Evolutionary conservation across 2,113 vertebrate genomes (phyloP).

Genomic region (Larimichthys crocea): DNA sequence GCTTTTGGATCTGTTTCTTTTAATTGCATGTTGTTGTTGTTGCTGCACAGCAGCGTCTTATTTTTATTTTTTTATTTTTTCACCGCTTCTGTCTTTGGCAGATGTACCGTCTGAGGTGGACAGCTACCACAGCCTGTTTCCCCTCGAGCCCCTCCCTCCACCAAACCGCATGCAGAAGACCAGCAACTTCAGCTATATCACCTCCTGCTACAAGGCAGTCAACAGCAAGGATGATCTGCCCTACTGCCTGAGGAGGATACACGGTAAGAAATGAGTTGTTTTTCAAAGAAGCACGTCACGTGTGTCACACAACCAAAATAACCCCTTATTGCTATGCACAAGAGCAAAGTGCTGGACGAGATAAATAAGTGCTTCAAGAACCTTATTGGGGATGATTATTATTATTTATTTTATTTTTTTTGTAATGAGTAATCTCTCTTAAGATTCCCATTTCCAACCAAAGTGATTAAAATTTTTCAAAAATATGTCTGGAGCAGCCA

Average conservation of each 20-base stretch:
- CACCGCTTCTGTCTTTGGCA: constrained; percentile 60
- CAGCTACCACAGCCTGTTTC: constrained; percentile 99
- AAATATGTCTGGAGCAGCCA: background rate
- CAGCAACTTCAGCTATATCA: constrained; percentile 98
- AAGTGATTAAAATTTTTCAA: background rate
- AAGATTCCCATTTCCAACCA: background rate
- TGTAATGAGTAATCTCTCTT: background rate
- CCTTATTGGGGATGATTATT: no score
- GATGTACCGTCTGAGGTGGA: constrained; percentile 97
- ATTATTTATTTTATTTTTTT: no score
- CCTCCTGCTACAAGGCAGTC: constrained; percentile 99
- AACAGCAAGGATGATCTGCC: constrained; percentile 98
- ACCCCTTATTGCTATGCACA: no score
- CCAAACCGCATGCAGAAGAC: constrained; percentile 98
- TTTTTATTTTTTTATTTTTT: background rate
- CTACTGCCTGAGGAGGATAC: constrained; percentile 98
- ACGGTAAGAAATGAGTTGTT: constrained; percentile 85
- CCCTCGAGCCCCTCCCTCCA: constrained; percentile 94
- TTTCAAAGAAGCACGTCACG: background rate
- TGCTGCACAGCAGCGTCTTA: background rate
- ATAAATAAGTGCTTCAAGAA: background rate
- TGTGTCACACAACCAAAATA: background rate
- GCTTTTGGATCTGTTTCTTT: background rate
- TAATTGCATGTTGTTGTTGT: background rate
- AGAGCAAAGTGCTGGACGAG: background rate